phyloP scores from a whole-genome alignment of 1,140 invertebrate genomes.

The Hydropsyche tenuis region DNA sequence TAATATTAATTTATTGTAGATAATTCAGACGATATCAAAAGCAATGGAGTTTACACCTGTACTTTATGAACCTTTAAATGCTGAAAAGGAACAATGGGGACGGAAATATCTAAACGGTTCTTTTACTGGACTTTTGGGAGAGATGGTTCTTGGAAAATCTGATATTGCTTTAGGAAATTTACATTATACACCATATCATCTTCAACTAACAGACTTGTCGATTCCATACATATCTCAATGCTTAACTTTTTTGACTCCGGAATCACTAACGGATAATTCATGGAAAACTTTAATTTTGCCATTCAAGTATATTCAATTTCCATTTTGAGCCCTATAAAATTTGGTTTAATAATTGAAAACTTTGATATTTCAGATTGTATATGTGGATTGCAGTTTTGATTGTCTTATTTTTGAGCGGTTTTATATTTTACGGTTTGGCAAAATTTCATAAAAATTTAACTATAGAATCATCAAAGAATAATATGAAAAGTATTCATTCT shows the following conservation, averaged over 20 bases:
- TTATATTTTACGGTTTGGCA: slow-evolving; percentile 65
- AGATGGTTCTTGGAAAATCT: slow-evolving; percentile 70
- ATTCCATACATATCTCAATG: slow-evolving; percentile 81
- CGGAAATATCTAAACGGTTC: slow-evolving; percentile 64
- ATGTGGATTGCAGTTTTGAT: slow-evolving; percentile 70
- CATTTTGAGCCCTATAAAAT: too few relatives aligned
- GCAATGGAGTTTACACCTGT: slow-evolving; percentile 73
- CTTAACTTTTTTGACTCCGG: slow-evolving; percentile 81
- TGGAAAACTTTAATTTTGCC: slow-evolving; percentile 84
- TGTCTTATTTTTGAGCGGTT: slow-evolving; percentile 65
- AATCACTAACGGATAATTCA: slow-evolving; percentile 77
- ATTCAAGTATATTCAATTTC: too few relatives aligned
- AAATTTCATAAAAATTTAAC: slow-evolving; percentile 54
- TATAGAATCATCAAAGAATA: slow-evolving; percentile 42
- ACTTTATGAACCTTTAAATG: slow-evolving; percentile 69
- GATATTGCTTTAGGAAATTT: slow-evolving; percentile 80
- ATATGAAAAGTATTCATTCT: neutral
- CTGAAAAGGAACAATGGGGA: slow-evolving; percentile 71
- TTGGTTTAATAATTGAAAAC: neutral
- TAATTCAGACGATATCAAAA: slow-evolving; percentile 69
- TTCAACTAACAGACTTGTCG: slow-evolving; percentile 76
- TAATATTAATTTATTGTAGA: slow-evolving; percentile 59
- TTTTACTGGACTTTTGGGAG: slow-evolving; percentile 73
- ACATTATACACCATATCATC: slow-evolving; percentile 73
- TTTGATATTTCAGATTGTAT: slow-evolving; percentile 59